Evolutionary conservation across 2,888 invertebrate genomes (phyloP).

Genomic region (Hydraecia micacea): DNA sequence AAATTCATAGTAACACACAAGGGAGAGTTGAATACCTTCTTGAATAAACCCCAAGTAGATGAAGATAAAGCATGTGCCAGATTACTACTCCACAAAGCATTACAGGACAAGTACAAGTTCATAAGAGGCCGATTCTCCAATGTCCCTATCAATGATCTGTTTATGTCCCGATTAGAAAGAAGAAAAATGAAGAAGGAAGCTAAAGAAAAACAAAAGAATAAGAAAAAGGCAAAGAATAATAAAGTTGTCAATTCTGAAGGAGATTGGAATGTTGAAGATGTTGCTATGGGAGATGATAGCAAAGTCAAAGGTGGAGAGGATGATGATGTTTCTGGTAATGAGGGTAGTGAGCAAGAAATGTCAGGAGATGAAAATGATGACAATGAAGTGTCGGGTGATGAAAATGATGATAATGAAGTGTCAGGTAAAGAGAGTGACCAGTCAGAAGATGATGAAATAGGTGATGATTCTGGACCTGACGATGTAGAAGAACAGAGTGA

Average conservation of each 20-base stretch:
- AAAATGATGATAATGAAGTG: slow-evolving; percentile 45
- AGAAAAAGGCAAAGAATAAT: slow-evolving; percentile 73
- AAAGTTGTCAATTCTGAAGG: slow-evolving; percentile 77
- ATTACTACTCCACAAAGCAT: slow-evolving; percentile 81
- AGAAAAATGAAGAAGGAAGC: slow-evolving; percentile 83
- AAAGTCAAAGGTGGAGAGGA: slow-evolving; percentile 47
- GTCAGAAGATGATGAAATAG: slow-evolving; percentile 29
- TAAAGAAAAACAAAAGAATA: slow-evolving; percentile 80
- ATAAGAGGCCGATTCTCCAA: slow-evolving; percentile 81
- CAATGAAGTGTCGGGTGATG: slow-evolving; percentile 7
- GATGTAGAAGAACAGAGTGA: slow-evolving; percentile 24
- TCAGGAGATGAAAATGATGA: slow-evolving; percentile 51
- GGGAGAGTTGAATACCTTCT: slow-evolving; percentile 78
- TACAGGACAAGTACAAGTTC: slow-evolving; percentile 83
- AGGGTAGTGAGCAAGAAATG: slow-evolving; percentile 43
- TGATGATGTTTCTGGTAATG: slow-evolving; percentile 35
- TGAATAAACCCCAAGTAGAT: slow-evolving; percentile 83
- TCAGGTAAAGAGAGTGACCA: slow-evolving; percentile 17
- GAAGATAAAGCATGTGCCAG: slow-evolving; percentile 85
- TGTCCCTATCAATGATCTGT: slow-evolving; percentile 83
- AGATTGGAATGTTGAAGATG: slow-evolving; percentile 80
- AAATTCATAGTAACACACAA: slow-evolving; percentile 84
- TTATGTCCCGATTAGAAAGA: slow-evolving; percentile 86
- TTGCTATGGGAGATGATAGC: slow-evolving; percentile 55
- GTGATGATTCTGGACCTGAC: slow-evolving; percentile 32